These are phyloP conservation scores for Andricus curvator DNA, from an alignment of 2,888 invertebrate species.

Conservation along the genomic window DNA sequence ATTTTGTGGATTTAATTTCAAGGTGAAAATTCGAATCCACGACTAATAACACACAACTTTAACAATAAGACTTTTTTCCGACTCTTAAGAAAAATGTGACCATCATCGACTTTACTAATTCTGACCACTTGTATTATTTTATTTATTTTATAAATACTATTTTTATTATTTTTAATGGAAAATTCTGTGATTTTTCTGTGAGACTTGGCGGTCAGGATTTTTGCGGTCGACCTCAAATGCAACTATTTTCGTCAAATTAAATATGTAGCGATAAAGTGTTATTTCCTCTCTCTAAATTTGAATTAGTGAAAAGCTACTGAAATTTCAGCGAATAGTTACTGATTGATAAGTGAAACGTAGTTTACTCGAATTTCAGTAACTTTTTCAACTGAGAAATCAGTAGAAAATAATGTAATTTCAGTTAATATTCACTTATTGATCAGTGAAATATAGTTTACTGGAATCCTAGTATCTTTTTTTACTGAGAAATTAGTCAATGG, in stretches of 20 bases:
- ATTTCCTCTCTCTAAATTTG: neutral
- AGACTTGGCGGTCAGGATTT: slow-evolving; percentile 30
- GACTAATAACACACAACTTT: neutral
- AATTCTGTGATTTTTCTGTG: slow-evolving; percentile 36
- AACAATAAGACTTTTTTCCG: neutral
- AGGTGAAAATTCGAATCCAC: neutral
- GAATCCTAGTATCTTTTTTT: too few relatives aligned
- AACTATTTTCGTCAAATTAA: slow-evolving; percentile 2
- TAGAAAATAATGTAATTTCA: too few relatives aligned
- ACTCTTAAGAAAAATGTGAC: neutral
- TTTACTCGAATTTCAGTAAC: too few relatives aligned
- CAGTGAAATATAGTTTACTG: too few relatives aligned
- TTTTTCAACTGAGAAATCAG: too few relatives aligned
- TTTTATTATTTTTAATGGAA: slow-evolving; percentile 31
- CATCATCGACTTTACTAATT: slow-evolving; percentile 20
- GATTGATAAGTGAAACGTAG: too few relatives aligned
- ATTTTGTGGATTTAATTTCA: neutral
- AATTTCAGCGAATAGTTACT: too few relatives aligned
- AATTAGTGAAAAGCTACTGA: too few relatives aligned
- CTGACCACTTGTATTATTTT: slow-evolving; percentile 31
- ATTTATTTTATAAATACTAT: slow-evolving; percentile 4
- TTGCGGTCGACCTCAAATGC: neutral
- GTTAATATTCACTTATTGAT: too few relatives aligned
- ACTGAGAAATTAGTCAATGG: too few relatives aligned
- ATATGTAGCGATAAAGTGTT: neutral